phyloP scores from a whole-genome alignment of 2,888 invertebrate species.

The Mythimna impura region DNA sequence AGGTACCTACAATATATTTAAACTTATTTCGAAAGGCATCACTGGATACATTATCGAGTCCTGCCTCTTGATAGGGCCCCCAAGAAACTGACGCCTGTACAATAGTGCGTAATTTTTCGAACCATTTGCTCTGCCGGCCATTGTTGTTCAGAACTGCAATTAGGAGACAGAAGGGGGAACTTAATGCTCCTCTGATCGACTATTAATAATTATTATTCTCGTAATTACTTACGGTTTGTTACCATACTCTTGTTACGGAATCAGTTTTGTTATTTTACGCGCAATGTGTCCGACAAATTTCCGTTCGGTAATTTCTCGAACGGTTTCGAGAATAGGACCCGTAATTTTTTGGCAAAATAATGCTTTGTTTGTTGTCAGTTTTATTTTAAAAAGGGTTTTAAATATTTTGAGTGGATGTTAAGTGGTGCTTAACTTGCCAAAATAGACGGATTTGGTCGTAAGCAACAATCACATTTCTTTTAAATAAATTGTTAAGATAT shows the following conservation, averaged over 20 bases:
- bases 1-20: not conserved
- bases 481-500: slow-evolving; percentile 10
- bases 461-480: not conserved
- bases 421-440: slow-evolving; percentile 38
- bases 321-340: slow-evolving; percentile 34
- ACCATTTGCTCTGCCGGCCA: slow-evolving; percentile 76
- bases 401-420: slow-evolving; percentile 42
- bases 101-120: slow-evolving; percentile 84
- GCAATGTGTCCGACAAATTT: slow-evolving; percentile 19
- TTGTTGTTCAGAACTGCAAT: slow-evolving; percentile 75
- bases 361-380: slow-evolving; percentile 46
- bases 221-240: slow-evolving; percentile 67
- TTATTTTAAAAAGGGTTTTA: slow-evolving; percentile 53
- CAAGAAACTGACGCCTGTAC: slow-evolving; percentile 66
- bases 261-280: slow-evolving; percentile 29
- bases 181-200: slow-evolving; percentile 70
- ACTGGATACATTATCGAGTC: slow-evolving; percentile 49
- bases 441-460: slow-evolving; percentile 6
- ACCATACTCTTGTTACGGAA: slow-evolving; percentile 51
- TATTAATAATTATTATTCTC: slow-evolving; percentile 77
- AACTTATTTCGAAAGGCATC: slow-evolving; percentile 4
- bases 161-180: slow-evolving; percentile 62
- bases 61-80: slow-evolving; percentile 29
- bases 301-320: slow-evolving; percentile 24
- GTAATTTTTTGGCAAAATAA: slow-evolving; percentile 48